Conservation (phyloP, 2,797 vertebrate species). For the Lagorchestes hirsutus region DNA sequence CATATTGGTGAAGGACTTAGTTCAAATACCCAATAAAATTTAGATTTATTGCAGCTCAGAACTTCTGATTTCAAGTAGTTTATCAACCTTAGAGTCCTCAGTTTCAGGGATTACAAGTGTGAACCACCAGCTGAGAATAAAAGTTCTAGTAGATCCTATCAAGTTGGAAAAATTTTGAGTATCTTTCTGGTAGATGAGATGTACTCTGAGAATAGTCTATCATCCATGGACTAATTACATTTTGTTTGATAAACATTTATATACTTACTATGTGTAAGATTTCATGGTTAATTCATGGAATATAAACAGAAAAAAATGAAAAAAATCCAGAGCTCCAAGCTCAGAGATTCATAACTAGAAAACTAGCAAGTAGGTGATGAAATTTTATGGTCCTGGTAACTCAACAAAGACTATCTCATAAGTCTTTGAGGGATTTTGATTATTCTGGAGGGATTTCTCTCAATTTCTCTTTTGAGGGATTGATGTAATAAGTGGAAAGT, state of each 20-base stretch:
- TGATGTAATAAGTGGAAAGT: background rate
- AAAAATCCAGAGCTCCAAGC: background rate
- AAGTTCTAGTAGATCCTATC: background rate
- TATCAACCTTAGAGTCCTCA: background rate
- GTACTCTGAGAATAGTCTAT: background rate
- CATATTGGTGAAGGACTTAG: background rate
- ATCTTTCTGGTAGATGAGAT: background rate
- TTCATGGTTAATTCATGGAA: background rate
- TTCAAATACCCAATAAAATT: background rate
- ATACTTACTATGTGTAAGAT: background rate
- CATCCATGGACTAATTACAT: background rate
- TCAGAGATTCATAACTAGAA: background rate
- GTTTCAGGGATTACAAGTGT: background rate
- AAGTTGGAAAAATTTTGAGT: background rate
- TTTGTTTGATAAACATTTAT: background rate
- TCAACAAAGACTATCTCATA: background rate
- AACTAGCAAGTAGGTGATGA: background rate
- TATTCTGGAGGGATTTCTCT: background rate
- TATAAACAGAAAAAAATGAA: background rate
- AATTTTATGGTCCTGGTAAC: background rate
- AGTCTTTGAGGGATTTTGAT: background rate
- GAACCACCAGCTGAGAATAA: background rate
- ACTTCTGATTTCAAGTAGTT: background rate
- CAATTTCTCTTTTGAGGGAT: background rate
- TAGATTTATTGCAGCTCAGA: background rate